A percentile compares a stretch with the other conserved stretches of the same genome.
Evolutionary conservation across 2,888 invertebrate genomes (phyloP).

Genomic region (Fragum whitleyi): DNA sequence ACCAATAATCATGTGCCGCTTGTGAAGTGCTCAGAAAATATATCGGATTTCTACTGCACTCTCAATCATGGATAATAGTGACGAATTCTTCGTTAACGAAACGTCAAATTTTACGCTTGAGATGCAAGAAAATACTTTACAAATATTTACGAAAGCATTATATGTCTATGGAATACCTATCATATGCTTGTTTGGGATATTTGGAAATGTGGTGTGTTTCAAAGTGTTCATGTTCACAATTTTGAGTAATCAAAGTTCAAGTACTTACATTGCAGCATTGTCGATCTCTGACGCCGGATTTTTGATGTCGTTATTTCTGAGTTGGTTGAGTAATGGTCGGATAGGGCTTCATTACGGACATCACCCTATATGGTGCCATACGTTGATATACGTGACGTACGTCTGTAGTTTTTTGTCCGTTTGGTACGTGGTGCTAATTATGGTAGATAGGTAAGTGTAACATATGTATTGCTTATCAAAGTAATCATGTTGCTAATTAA

Average conservation of each 20-base stretch:
- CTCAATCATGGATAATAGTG: background rate
- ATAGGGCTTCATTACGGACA: constrained; percentile 51
- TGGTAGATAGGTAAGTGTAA: constrained; percentile 93
- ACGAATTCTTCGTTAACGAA: background rate
- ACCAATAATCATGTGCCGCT: background rate
- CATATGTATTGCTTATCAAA: no score
- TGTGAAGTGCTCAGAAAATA: background rate
- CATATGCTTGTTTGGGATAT: constrained; percentile 89
- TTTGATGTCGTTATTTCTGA: constrained; percentile 88
- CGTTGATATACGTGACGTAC: constrained; percentile 85
- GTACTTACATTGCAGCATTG: constrained; percentile 91
- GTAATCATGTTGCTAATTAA: no score
- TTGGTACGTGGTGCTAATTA: constrained; percentile 94
- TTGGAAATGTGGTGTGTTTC: constrained; percentile 91
- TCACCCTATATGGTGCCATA: constrained; percentile 35
- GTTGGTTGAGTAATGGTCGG: constrained; percentile 69
- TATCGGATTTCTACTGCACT: background rate
- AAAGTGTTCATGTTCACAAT: constrained; percentile 91
- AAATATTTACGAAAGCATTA: constrained; percentile 31
- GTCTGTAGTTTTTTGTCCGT: constrained; percentile 92
- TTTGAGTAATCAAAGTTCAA: constrained; percentile 90
- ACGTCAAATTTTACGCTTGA: background rate
- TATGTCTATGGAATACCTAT: constrained; percentile 86
- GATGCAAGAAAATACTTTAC: background rate
- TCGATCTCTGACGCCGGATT: constrained; percentile 92